Evolutionary conservation across 1,140 invertebrate species (phyloP).

Genomic region (Colletes gigas): DNA sequence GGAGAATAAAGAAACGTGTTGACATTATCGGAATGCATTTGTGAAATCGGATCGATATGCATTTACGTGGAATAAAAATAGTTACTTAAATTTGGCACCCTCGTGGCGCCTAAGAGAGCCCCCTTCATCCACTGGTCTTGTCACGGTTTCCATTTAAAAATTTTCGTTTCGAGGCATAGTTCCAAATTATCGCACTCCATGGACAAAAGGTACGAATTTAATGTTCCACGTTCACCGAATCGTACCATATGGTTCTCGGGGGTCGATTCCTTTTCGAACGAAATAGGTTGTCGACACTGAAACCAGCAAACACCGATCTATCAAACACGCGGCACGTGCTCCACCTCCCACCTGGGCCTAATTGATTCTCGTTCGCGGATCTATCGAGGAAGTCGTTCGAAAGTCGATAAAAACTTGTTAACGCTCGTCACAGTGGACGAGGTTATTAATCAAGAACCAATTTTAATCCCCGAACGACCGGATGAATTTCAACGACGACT

Average conservation of each 20-base stretch:
- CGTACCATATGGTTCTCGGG: slow-evolving; percentile 57
- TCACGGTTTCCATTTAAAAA: no score
- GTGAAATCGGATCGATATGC: background rate
- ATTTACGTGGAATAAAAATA: slow-evolving; percentile 21
- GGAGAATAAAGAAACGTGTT: background rate
- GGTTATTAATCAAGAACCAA: slow-evolving; percentile 8
- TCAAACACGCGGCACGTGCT: slow-evolving; percentile 47
- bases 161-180: no score
- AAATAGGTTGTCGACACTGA: slow-evolving; percentile 39
- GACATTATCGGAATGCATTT: background rate
- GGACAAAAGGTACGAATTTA: slow-evolving; percentile 10
- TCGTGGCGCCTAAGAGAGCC: no score
- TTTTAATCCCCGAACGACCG: slow-evolving; percentile 18
- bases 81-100: background rate
- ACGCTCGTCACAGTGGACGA: slow-evolving; percentile 32
- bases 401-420: slow-evolving; percentile 46
- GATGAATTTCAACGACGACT: background rate
- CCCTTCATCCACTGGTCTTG: no score
- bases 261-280: slow-evolving; percentile 25
- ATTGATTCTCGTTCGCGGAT: slow-evolving; percentile 43
- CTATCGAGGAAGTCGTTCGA: slow-evolving; percentile 31
- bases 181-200: no score
- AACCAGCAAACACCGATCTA: slow-evolving; percentile 56
- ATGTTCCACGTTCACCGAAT: slow-evolving; percentile 23
- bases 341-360: slow-evolving; percentile 34